Evolutionary conservation across 2,797 vertebrate species (phyloP).

Genomic region (Ctenopoma multispine): DNA sequence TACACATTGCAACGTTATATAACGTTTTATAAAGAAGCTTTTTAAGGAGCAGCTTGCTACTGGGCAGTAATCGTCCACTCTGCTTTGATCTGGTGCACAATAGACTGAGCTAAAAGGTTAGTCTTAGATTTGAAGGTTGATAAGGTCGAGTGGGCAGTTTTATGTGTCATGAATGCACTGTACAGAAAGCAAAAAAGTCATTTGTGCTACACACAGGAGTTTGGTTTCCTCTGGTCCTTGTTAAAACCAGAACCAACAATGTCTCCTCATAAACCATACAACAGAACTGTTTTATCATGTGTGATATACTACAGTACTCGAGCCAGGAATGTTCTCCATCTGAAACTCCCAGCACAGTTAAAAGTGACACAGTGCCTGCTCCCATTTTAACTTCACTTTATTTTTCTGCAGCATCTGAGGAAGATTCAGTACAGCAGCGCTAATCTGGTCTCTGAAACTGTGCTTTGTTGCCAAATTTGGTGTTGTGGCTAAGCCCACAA

Average conservation of each 20-base stretch:
- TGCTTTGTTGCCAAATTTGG: slow-evolving; percentile 15
- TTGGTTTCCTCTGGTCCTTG: neutral
- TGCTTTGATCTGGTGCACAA: slow-evolving; percentile 11
- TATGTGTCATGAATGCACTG: no score
- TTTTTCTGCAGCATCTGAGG: slow-evolving; percentile 5
- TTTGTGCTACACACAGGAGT: neutral
- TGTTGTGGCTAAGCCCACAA: neutral
- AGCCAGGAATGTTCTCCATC: slow-evolving; percentile 17
- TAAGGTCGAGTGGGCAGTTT: neutral
- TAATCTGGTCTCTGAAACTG: slow-evolving; percentile 17
- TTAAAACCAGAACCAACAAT: slow-evolving; percentile 7
- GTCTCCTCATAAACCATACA: neutral
- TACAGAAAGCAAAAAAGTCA: neutral
- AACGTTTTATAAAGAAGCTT: slow-evolving; percentile 27
- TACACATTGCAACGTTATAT: slow-evolving; percentile 37
- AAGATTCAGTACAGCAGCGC: neutral
- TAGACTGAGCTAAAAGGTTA: neutral
- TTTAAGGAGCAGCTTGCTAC: slow-evolving; percentile 8
- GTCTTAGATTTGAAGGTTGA: neutral
- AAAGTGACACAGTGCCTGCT: neutral
- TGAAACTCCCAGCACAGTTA: neutral
- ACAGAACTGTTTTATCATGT: neutral
- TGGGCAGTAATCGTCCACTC: neutral
- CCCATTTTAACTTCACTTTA: neutral
- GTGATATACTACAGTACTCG: neutral